Base-by-base conservation (phyloP, 2,797 vertebrate species). In the Sternotherus odoratus region DNA sequence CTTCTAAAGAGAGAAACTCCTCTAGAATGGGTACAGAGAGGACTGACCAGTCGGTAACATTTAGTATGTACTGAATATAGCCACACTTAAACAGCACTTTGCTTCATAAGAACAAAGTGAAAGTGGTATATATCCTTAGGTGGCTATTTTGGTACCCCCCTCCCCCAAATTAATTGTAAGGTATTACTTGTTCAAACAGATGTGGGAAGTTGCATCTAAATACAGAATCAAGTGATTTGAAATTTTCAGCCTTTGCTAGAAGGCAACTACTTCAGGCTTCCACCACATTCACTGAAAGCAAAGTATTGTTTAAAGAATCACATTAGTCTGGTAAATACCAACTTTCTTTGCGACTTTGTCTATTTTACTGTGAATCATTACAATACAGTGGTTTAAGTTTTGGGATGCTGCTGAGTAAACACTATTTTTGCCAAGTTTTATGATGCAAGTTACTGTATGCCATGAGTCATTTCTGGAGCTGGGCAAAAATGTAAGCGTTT, bases 261-360 rank as follows among this genome's bases (percentile, higher is more conserved):
- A 0, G n/a, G 60, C 50, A 66, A 81, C 82, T 49, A 54, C 94
- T 95, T 96, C 79, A 95, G 57, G 23, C 86, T 46, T 77, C 74
- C 66, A 57, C 6, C 36, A 8, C 72, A 10, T 43, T 72, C 78
- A 49, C 5, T 12, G 72, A 24, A 69, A 75, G 74, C 1, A 30
- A 28, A 78, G 33, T 57, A 43, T 60, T 84, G 46, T 89, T 74
- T 4, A 6, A 6, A 2, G 17, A 43, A 26, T 21, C 1, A 21
- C 46, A 88, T 46, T 49, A 51, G 8, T 39, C 0, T 0, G 0
- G n/a, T 0, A 8, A 86, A 4, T 77, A 83, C 57, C 88, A 1
- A 53, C 53, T 23, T 6, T 77, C 82, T 46, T 7, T 2, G 12
- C 77, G 33, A 77, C 50, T 86, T 43, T 0, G 3, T 39, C 39